Evolutionary conservation across 1,140 invertebrate genomes (phyloP).

Genomic region (Asbolus verrucosus): DNA sequence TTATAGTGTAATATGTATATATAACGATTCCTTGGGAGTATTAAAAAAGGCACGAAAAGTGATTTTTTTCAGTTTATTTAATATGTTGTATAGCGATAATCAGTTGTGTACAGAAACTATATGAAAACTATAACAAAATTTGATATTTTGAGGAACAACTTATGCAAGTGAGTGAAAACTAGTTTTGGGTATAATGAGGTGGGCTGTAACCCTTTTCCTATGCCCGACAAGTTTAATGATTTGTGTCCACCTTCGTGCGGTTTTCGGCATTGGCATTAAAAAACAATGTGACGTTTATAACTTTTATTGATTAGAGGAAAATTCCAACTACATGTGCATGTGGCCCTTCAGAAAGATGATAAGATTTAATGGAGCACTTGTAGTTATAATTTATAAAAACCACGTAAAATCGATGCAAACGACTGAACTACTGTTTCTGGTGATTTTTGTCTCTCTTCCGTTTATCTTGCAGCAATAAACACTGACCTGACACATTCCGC

Average conservation of each 20-base stretch:
- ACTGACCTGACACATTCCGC: not conserved
- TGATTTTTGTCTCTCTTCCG: not conserved
- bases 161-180: no score
- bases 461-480: no score
- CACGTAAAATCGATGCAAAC: conserved; percentile 19
- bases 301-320: conserved; percentile 13
- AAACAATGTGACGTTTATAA: conserved; percentile 6
- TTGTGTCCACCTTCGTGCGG: not conserved
- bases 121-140: no score
- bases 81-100: no score
- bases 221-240: not conserved
- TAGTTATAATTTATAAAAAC: conserved; percentile 29
- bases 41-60: no score
- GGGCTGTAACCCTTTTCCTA: conserved; percentile 21
- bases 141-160: no score
- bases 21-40: no score
- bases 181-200: no score
- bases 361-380: conserved; percentile 28
- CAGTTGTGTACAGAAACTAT: no score
- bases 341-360: conserved; percentile 25
- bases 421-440: not conserved
- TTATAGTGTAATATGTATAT: no score
- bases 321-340: conserved; percentile 22
- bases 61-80: no score
- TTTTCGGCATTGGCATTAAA: conserved; percentile 2